Percentiles rank a stretch among this genome's conserved stretches.
Conservation (phyloP, 1,140 invertebrate genomes). For the Coelopa frigida region DNA sequence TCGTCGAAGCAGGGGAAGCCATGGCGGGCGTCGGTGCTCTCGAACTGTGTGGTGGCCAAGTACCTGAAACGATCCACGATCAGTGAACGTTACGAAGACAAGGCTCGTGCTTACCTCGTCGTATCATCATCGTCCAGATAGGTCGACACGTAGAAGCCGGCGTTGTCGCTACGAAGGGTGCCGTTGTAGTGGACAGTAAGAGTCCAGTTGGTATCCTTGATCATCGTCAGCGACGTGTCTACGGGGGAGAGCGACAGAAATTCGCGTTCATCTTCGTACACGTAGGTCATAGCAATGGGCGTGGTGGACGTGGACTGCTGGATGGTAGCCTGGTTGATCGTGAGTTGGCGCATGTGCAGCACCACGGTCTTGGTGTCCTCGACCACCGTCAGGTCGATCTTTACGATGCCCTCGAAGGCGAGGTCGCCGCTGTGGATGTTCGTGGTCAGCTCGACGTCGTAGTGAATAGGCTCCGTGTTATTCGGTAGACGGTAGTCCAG, state of each 20-base stretch:
- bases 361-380: constrained; percentile 40
- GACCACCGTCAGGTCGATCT: constrained; percentile 46
- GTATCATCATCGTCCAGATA: constrained; percentile 51
- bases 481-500: constrained; percentile 52
- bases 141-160: constrained; percentile 76
- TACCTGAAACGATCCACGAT: too few relatives aligned
- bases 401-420: constrained; percentile 52
- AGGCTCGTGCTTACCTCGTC: constrained; percentile 21
- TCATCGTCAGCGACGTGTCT: constrained; percentile 21
- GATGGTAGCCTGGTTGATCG: constrained; percentile 20
- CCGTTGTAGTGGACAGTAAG: constrained; percentile 50
- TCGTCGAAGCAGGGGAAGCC: constrained; percentile 90
- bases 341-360: constrained; percentile 45
- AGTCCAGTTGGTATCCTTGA: constrained; percentile 29
- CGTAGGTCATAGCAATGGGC: constrained; percentile 4
- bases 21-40: constrained; percentile 68
- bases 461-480: constrained; percentile 53
- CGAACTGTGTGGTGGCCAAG: constrained; percentile 70
- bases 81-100: too few relatives aligned
- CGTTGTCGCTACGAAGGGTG: constrained; percentile 51
- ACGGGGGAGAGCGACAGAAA: constrained; percentile 28
- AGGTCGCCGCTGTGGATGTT: constrained; percentile 49
- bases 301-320: neutral
- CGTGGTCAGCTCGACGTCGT: constrained; percentile 55
- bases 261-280: constrained; percentile 22